Evolutionary conservation across 2,797 vertebrate species (phyloP).

Genomic region (Neopelma chrysocephalum): DNA sequence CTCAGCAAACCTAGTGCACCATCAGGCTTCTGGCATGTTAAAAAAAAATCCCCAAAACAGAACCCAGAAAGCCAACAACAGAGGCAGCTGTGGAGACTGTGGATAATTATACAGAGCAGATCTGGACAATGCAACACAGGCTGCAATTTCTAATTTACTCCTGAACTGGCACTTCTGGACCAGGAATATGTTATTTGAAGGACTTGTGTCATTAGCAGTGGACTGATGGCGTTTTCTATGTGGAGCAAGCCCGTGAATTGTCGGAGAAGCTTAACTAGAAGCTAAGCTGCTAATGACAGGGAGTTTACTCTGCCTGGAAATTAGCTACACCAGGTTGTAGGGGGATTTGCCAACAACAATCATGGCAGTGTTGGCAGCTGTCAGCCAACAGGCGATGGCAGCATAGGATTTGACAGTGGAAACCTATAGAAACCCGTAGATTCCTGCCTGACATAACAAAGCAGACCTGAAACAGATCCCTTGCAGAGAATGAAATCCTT

Average conservation of each 20-base stretch:
- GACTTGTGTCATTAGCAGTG: neutral
- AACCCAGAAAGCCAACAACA: neutral
- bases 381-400: neutral
- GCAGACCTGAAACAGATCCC: neutral
- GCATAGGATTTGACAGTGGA: neutral
- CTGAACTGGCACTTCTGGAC: neutral
- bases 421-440: neutral
- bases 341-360: neutral
- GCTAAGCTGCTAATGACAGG: neutral
- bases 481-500: neutral
- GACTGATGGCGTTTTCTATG: neutral
- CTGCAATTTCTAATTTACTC: neutral
- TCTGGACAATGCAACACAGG: neutral
- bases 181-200: neutral
- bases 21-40: neutral
- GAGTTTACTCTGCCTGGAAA: neutral
- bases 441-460: neutral
- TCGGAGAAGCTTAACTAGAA: neutral
- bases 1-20: neutral
- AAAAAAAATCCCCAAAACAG: neutral
- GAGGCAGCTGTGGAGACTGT: neutral
- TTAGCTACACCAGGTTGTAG: neutral
- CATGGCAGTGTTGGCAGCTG: neutral
- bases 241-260: neutral
- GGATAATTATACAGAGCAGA: neutral